These are phyloP conservation scores for Iselma pallidipennis DNA, from an alignment of 2,888 invertebrate species.

Conservation along the genomic window DNA sequence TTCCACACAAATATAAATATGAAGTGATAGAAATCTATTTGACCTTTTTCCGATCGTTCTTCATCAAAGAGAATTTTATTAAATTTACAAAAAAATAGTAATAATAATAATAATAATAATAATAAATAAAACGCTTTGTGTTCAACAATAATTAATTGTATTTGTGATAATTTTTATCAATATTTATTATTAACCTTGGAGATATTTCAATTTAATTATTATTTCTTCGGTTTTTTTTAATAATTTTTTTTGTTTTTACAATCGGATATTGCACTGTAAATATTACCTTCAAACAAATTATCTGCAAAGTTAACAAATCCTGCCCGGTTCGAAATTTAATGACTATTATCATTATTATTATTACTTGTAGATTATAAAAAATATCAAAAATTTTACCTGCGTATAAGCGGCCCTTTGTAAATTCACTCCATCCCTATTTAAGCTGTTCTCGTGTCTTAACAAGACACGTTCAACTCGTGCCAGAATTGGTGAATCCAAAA, in stretches of 20 bases:
- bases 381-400: constrained; percentile 45
- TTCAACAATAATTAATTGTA: background rate
- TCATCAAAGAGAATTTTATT: background rate
- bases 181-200: background rate
- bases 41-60: background rate
- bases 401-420: constrained; percentile 48
- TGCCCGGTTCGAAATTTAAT: too few species aligned
- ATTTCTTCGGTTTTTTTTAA: too few species aligned
- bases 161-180: background rate
- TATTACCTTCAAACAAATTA: too few species aligned
- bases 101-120: too few species aligned
- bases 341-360: too few species aligned
- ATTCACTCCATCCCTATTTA: constrained; percentile 45
- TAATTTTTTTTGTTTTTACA: background rate
- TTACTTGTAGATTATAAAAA: too few species aligned
- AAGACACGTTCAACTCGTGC: constrained; percentile 64
- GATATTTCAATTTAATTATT: too few species aligned
- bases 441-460: constrained; percentile 58
- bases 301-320: too few species aligned
- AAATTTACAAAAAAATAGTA: too few species aligned
- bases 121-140: too few species aligned
- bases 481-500: constrained; percentile 64
- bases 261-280: background rate
- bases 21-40: background rate
- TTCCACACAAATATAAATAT: too few species aligned